Evolutionary conservation across 2,797 vertebrate species (phyloP).

Genomic region (Sus cebifrons): DNA sequence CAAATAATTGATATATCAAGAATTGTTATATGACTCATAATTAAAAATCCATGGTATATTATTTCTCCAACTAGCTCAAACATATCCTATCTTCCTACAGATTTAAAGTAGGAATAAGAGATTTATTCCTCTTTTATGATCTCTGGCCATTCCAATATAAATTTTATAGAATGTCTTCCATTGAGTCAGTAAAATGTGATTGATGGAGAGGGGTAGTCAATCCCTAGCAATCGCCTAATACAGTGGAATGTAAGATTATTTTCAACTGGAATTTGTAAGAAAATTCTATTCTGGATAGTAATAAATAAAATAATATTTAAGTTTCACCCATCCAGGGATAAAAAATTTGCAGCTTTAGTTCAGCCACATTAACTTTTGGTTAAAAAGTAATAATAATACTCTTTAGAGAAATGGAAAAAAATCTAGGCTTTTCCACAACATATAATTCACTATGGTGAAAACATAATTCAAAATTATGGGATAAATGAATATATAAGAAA

Average conservation of each 20-base stretch:
- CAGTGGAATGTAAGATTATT: not conserved
- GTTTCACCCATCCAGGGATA: not conserved
- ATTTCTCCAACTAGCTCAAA: not conserved
- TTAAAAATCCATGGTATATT: not conserved
- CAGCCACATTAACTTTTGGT: not conserved
- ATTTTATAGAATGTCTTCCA: not conserved
- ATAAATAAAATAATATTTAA: not conserved
- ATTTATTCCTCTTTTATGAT: not conserved
- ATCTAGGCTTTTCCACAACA: not conserved
- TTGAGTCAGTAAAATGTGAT: not conserved
- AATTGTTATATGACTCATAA: not conserved
- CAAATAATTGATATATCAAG: not conserved
- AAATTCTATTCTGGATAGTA: conserved; percentile 66
- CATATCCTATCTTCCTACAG: not conserved
- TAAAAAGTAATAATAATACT: not conserved
- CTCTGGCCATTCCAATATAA: not conserved
- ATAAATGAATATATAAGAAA: not conserved
- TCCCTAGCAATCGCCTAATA: not conserved
- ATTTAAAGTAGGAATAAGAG: not conserved
- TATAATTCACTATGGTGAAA: not conserved
- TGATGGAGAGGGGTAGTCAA: not conserved
- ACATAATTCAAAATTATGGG: not conserved
- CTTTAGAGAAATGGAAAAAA: not conserved
- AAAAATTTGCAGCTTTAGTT: not conserved
- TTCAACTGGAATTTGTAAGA: conserved; percentile 56